Percentiles rank a stretch among this genome's conserved stretches.
phyloP scores from a whole-genome alignment of 2,888 invertebrate genomes.

The Cabera pusaria region DNA sequence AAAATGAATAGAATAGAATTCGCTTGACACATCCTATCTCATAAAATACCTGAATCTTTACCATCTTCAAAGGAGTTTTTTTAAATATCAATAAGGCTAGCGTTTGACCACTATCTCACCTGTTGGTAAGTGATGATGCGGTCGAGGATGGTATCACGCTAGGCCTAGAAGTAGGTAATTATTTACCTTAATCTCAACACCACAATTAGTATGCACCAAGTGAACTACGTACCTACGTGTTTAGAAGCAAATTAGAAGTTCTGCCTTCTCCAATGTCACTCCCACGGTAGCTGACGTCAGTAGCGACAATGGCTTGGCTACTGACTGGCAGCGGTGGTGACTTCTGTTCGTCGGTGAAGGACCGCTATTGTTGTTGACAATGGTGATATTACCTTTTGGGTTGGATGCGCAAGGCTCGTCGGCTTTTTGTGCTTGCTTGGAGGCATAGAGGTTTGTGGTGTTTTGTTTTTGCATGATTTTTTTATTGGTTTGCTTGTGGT shows the following conservation, averaged over 20 bases:
- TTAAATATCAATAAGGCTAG: too few relatives aligned
- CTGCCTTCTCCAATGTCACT: conserved; percentile 60
- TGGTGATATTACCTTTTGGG: conserved; percentile 50
- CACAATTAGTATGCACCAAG: too few relatives aligned
- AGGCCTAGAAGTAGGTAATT: too few relatives aligned
- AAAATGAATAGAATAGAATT: too few relatives aligned
- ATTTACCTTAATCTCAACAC: too few relatives aligned
- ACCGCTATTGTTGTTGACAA: conserved; percentile 54
- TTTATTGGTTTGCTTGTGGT: too few relatives aligned
- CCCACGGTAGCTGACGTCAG: conserved; percentile 68
- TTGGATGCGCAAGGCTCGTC: conserved; percentile 41
- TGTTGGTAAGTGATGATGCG: too few relatives aligned
- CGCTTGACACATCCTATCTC: too few relatives aligned
- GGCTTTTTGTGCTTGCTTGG: conserved; percentile 33
- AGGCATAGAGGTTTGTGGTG: conserved; percentile 28
- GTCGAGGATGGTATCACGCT: too few relatives aligned
- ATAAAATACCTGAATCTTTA: too few relatives aligned
- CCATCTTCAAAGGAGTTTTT: too few relatives aligned
- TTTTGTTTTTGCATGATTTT: conserved; percentile 3
- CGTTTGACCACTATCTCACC: too few relatives aligned
- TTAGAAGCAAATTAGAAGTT: conserved; percentile 11
- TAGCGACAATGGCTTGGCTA: conserved; percentile 33
- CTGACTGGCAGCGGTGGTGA: conserved; percentile 5
- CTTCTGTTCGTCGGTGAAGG: conserved; percentile 36
- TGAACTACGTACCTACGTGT: conserved; percentile 14